Base-by-base conservation (phyloP, 2,888 invertebrate genomes). In the Agelastica alni region DNA sequence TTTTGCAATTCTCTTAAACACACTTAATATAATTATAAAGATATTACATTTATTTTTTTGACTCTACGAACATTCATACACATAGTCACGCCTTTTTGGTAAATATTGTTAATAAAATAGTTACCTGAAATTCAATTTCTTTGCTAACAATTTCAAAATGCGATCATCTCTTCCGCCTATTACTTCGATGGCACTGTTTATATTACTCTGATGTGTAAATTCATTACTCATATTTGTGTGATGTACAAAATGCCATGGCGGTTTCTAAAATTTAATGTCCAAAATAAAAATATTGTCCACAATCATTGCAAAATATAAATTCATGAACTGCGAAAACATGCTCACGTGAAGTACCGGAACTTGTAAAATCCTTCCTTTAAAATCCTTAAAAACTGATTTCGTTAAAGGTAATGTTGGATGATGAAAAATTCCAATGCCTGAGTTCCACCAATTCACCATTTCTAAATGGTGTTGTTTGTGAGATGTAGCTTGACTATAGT, bases 191-290 rank as follows among this genome's bases (percentile, higher is more conserved):
- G 42, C 43, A 9, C 34, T 42, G 20, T 56, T 53, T 13, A 9
- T 28, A 13, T 9, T n/a, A 14, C 53, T 42, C 0, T 37, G 30
- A 22, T 48, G 59, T 6, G 34, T 26, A 12, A 57, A 28, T 5
- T 9, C 58, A 20, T 61, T 51, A 55, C 53, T 70, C 34, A 79
- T 80, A 61, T 86, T 86, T 54, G 79, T 79, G 70, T 85, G 85
- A 51, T 76, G 79, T 0, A 89, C 87, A 72, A 88, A 89, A 75
- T 87, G 85, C 89, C 89, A 89, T 0, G 89, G 89, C 0, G 89
- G 89, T 72, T 80, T 81, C 80, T 81, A 53, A 48, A 63, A 53
- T 22, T 16, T 7, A 17, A 28, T 30, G n/a, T n/a, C n/a, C n/a
- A n/a, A n/a, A n/a, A n/a, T n/a, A n/a, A n/a, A n/a, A n/a, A n/a